Evolutionary conservation across 1,140 invertebrate species (phyloP).

Genomic region (Lineus longissimus): DNA sequence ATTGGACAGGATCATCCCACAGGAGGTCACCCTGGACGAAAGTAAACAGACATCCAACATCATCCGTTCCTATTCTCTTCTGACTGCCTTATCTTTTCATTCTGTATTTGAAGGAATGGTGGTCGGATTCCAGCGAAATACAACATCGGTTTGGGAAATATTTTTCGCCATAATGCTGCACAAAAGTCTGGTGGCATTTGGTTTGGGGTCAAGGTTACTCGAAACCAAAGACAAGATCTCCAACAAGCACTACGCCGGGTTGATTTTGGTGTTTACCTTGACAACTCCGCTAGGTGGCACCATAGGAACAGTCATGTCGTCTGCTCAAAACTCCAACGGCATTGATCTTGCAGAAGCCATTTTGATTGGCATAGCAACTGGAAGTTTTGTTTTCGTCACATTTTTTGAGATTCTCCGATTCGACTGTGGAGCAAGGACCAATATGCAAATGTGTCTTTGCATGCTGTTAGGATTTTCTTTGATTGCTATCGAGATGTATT

Average conservation of each 20-base stretch:
- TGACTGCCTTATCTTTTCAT: constrained; percentile 2
- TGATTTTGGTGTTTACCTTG: background rate
- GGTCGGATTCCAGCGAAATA: background rate
- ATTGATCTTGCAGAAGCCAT: background rate
- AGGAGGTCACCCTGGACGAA: background rate
- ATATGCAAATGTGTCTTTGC: background rate
- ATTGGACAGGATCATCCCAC: background rate
- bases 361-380: background rate
- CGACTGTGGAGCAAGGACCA: background rate
- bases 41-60: background rate
- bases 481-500: too few relatives aligned
- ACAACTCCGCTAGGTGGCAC: background rate
- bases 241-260: background rate
- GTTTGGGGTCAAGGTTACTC: background rate
- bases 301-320: background rate
- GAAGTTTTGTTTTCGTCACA: constrained; percentile 1
- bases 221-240: background rate
- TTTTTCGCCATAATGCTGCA: background rate
- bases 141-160: background rate
- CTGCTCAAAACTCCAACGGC: background rate
- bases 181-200: background rate
- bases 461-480: too few relatives aligned
- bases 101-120: constrained; percentile 7
- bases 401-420: background rate
- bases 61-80: background rate